Evolutionary conservation across 2,888 invertebrate species (phyloP).

Genomic region (Pollenia angustigena): DNA sequence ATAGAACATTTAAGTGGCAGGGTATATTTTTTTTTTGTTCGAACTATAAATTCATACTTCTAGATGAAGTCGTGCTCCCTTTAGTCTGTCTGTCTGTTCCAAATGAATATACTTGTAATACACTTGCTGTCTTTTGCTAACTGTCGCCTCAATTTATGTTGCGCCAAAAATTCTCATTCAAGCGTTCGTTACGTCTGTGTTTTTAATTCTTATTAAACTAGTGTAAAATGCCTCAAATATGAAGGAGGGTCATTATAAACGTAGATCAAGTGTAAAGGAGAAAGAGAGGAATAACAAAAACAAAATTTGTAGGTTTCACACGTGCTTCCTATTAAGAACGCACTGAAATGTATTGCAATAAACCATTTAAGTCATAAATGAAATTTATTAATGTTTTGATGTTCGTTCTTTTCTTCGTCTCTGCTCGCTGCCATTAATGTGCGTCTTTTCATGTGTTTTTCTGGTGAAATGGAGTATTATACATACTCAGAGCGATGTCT

Average conservation of each 20-base stretch:
- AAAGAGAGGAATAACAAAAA: constrained; percentile 23
- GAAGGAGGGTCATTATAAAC: constrained; percentile 20
- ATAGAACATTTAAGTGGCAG: constrained; percentile 11
- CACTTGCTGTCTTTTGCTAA: constrained; percentile 59
- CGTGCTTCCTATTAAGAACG: constrained; percentile 82
- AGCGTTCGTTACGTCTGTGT: constrained; percentile 14
- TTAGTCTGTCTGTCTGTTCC: background rate
- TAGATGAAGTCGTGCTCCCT: constrained; percentile 31
- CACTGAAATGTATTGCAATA: constrained; percentile 58
- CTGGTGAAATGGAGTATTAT: constrained; percentile 45
- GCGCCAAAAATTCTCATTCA: background rate
- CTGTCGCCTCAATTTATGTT: constrained; percentile 41
- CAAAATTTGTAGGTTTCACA: constrained; percentile 79
- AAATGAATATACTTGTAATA: constrained; percentile 26
- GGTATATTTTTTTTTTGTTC: constrained; percentile 49
- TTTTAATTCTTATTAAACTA: constrained; percentile 2
- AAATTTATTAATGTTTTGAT: constrained; percentile 79
- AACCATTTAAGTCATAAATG: constrained; percentile 80
- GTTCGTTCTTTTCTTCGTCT: constrained; percentile 19
- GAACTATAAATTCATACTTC: background rate
- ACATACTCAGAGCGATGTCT: constrained; percentile 13
- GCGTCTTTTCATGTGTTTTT: background rate
- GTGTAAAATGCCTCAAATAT: background rate
- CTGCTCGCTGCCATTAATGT: background rate
- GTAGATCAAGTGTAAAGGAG: background rate